phyloP scores from a whole-genome alignment of 2,113 vertebrate genomes.

The Symphodus melops region DNA sequence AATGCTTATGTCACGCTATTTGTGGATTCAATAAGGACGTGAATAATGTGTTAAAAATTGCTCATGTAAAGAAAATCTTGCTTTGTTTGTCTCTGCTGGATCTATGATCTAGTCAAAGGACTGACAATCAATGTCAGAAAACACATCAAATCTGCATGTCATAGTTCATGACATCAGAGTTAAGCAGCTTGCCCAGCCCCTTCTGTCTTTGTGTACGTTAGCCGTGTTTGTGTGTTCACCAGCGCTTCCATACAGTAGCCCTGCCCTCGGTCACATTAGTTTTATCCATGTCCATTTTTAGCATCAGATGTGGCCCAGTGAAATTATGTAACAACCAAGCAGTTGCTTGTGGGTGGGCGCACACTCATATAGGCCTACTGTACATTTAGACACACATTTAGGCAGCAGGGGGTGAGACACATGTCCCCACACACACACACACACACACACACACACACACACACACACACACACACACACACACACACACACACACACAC shows the following conservation, averaged over 20 bases:
- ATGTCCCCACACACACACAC: too few relatives aligned
- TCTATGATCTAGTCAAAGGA: not conserved
- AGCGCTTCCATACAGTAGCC: conserved; percentile 53
- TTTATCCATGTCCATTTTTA: conserved; percentile 81
- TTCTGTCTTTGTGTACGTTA: conserved; percentile 21
- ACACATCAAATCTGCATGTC: conserved; percentile 3
- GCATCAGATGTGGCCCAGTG: conserved; percentile 80
- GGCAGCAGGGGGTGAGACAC: too few relatives aligned
- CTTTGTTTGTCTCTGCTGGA: not conserved
- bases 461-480: too few relatives aligned
- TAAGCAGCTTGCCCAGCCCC: conserved; percentile 47
- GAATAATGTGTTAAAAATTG: too few relatives aligned
- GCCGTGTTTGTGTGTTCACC: conserved; percentile 1
- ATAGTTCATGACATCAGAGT: conserved; percentile 30
- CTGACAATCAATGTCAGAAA: conserved; percentile 16
- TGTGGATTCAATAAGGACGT: too few relatives aligned
- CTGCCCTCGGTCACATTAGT: conserved; percentile 80
- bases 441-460: too few relatives aligned
- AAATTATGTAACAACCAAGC: conserved; percentile 72
- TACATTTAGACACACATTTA: conserved; percentile 33
- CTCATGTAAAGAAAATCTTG: too few relatives aligned
- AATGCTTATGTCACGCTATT: too few relatives aligned
- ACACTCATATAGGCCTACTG: conserved; percentile 69
- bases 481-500: too few relatives aligned
- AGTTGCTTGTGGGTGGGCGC: conserved; percentile 61